Base-by-base conservation (phyloP, 1,140 invertebrate genomes). In the Drosophila orena region DNA sequence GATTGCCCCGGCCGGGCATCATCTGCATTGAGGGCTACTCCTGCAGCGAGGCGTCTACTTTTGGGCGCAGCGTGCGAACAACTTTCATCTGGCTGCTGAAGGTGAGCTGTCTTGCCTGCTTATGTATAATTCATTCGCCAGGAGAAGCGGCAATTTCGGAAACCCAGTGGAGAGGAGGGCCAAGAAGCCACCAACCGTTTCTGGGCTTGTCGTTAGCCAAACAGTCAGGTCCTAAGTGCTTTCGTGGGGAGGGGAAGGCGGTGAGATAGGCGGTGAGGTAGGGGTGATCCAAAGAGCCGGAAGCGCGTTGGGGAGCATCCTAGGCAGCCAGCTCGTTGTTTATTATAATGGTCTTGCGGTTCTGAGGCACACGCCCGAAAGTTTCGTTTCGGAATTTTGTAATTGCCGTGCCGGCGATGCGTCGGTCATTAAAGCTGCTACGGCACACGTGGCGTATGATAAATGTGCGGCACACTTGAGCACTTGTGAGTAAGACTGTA, bases 261-360 rank as follows among this genome's bases (percentile, higher is more conserved):
- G n/a, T n/a, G n/a, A n/a, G n/a, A n/a, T n/a, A n/a, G n/a, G n/a
- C n/a, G 42, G 17, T 0, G 4, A 37, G 15, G 4, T 30, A 8
- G 38, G 53, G 34, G 35, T 30, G 38, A 35, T 27, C 24, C 47
- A n/a, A 27, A 43, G 37, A 35, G 47, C 71, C 79, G 83, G 83
- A 88, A 88, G 79, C 79, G 79, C 66, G 77, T 81, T 61, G 56
- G 53, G 68, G 53, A 64, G 38, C 59, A 59, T 44, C 54, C 61
- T 77, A 77, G 72, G 38, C 44, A 20, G 54, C 27, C 40, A 42
- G 22, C 68, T 60, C 61, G 75, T 89, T 88, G 84, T 89, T 88
- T 88, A 89, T 83, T 88, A 88, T 88, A 88, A 89, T 88, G 85
- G 83, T 86, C 83, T 89, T 75, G 79, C 66, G 83, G 83, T 77